phyloP scores from a whole-genome alignment of 2,797 vertebrate genomes.

The Acrossocheilus fasciatus region DNA sequence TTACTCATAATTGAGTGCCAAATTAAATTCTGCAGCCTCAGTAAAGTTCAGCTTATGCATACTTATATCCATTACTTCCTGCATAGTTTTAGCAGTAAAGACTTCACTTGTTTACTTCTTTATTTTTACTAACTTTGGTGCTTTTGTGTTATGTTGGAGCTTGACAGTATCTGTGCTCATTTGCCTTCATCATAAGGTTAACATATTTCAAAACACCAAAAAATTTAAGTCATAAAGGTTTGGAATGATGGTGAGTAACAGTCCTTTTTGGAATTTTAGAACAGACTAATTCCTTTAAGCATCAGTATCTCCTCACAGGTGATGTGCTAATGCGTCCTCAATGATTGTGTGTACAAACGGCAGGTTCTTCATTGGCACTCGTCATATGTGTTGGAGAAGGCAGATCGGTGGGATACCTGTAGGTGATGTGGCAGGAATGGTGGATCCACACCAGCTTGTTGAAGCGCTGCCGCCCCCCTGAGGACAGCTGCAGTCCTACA shows the following conservation, averaged over 20 bases:
- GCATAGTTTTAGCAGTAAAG: too few species aligned
- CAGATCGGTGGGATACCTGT: conserved; percentile 82
- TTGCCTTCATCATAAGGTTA: background rate
- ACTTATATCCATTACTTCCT: too few species aligned
- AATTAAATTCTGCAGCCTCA: too few species aligned
- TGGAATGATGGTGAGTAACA: background rate
- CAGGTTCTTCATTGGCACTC: background rate
- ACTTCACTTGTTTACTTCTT: too few species aligned
- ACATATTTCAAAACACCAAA: background rate
- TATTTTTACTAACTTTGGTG: background rate
- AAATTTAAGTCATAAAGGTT: background rate
- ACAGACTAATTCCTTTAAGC: background rate
- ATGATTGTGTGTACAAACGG: background rate
- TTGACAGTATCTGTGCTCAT: too few species aligned
- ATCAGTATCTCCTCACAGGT: background rate
- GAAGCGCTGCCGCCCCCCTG: conserved; percentile 91
- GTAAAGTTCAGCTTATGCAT: too few species aligned
- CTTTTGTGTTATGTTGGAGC: too few species aligned
- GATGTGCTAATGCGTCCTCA: background rate
- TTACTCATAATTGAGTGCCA: background rate
- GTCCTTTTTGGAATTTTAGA: too few species aligned
- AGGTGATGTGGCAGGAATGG: conserved; percentile 96
- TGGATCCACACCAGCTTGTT: conserved; percentile 97
- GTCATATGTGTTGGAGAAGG: background rate
- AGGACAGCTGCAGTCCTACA: conserved; percentile 91